Percentiles rank a stretch among this genome's conserved stretches.
These are phyloP conservation scores for Drosophila nannoptera DNA, from an alignment of 1,140 invertebrate genomes.

Conservation along the genomic window DNA sequence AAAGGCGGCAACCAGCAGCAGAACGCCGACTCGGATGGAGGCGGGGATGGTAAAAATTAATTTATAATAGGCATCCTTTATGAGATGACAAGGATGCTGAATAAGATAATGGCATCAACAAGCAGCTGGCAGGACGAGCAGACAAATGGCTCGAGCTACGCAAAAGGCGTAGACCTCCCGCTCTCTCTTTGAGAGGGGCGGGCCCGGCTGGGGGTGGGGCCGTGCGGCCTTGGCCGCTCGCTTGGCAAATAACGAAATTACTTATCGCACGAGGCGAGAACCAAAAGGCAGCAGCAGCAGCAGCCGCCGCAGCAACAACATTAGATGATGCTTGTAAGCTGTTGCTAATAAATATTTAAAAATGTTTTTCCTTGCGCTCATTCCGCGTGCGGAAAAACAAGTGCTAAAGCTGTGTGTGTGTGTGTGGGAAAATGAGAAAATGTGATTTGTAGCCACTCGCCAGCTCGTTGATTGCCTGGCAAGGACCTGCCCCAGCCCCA, in stretches of 20 bases:
- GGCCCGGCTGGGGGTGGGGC: too few relatives aligned
- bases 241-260: conserved; percentile 76
- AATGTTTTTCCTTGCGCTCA: conserved; percentile 49
- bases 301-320: conserved; percentile 12
- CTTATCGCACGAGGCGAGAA: conserved; percentile 52
- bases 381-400: conserved; percentile 24
- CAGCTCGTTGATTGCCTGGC: conserved; percentile 18
- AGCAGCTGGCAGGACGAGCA: conserved; percentile 46
- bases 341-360: conserved; percentile 76
- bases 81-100: conserved; percentile 76
- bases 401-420: conserved; percentile 16
- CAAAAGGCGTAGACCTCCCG: conserved; percentile 39
- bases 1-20: conserved; percentile 9
- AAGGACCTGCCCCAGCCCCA: background rate
- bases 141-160: conserved; percentile 55
- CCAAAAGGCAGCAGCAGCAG: conserved; percentile 34
- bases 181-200: too few relatives aligned
- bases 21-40: conserved; percentile 25
- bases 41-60: conserved; percentile 74
- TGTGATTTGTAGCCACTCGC: conserved; percentile 49
- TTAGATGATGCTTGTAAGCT: conserved; percentile 68
- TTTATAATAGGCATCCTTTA: conserved; percentile 79
- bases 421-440: conserved; percentile 53
- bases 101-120: conserved; percentile 77
- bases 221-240: conserved; percentile 47